These are phyloP conservation scores for Hycleus phaleratus DNA, from an alignment of 1,140 invertebrate species.

Conservation along the genomic window DNA sequence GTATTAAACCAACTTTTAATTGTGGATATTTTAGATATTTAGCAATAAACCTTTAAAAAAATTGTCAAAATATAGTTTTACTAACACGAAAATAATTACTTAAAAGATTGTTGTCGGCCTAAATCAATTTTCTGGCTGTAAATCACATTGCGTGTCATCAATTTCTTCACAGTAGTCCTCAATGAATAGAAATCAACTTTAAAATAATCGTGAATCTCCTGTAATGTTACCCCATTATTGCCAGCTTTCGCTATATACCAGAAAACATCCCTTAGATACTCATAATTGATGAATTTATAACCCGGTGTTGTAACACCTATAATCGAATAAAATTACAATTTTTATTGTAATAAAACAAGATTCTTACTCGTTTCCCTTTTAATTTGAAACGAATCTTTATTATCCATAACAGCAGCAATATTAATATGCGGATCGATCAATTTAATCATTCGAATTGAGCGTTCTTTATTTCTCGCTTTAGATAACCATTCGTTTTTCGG, in stretches of 20 bases:
- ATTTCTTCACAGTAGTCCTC: constrained; percentile 19
- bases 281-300: constrained; percentile 16
- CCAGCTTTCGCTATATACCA: constrained; percentile 18
- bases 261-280: constrained; percentile 24
- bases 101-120: constrained; percentile 21
- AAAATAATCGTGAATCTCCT: constrained; percentile 16
- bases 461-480: constrained; percentile 45
- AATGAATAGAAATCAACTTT: constrained; percentile 21
- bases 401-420: constrained; percentile 33
- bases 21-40: constrained; percentile 4
- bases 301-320: background rate
- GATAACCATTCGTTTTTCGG: constrained; percentile 45
- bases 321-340: background rate
- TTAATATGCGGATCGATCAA: constrained; percentile 47
- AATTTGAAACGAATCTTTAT: constrained; percentile 20
- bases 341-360: background rate
- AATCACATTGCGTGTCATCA: constrained; percentile 22
- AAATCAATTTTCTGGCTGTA: constrained; percentile 22
- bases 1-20: background rate
- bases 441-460: constrained; percentile 45
- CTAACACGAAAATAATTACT: constrained; percentile 17
- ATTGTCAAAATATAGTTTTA: background rate
- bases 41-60: constrained; percentile 17
- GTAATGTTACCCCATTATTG: constrained; percentile 10
- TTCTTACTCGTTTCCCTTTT: constrained; percentile 4